phyloP scores from a whole-genome alignment of 2,113 vertebrate genomes.

The Xenus cinereus region DNA sequence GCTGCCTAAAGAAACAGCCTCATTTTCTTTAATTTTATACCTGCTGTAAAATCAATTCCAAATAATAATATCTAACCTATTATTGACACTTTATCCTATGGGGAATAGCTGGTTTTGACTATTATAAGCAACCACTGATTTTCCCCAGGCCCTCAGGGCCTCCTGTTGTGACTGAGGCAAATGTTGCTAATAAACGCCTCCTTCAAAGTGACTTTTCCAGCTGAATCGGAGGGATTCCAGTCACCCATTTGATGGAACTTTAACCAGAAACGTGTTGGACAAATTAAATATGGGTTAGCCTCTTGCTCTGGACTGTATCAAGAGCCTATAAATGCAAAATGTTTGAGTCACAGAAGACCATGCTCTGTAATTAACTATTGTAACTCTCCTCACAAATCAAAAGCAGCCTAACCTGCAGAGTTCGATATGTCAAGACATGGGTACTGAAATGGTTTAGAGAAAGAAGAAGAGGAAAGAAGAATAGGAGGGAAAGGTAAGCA shows the following conservation, averaged over 20 bases:
- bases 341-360: constrained; percentile 72
- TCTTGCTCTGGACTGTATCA: constrained; percentile 81
- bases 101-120: constrained; percentile 28
- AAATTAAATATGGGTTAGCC: constrained; percentile 85
- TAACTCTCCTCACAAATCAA: constrained; percentile 79
- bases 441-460: constrained; percentile 16
- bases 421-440: constrained; percentile 55
- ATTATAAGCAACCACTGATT: constrained; percentile 68
- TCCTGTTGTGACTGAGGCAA: constrained; percentile 74
- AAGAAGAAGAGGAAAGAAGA: background rate
- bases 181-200: constrained; percentile 77
- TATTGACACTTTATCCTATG: constrained; percentile 50
- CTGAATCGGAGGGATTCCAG: constrained; percentile 65
- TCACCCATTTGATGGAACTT: constrained; percentile 69
- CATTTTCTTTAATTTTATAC: background rate
- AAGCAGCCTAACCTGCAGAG: constrained; percentile 30
- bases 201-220: constrained; percentile 75
- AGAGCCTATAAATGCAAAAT: constrained; percentile 76
- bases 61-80: constrained; percentile 27
- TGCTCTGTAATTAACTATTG: constrained; percentile 76
- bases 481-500: background rate
- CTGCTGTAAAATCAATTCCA: constrained; percentile 38
- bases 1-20: background rate
- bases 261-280: constrained; percentile 83
- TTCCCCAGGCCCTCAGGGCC: constrained; percentile 68